Evolutionary conservation across 2,888 invertebrate species (phyloP).

Genomic region (Mythimna ferrago): DNA sequence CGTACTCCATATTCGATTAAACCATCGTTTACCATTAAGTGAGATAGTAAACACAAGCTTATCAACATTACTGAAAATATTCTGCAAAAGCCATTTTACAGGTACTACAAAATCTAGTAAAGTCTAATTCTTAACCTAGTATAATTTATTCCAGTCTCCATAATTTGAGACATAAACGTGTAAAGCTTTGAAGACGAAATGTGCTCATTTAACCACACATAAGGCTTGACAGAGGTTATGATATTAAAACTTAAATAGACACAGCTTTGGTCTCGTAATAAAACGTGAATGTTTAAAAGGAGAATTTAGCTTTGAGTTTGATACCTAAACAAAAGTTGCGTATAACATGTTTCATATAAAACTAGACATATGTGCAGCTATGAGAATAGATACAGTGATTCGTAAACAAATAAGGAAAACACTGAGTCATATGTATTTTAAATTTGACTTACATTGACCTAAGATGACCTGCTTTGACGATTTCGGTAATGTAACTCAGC

Average conservation of each 20-base stretch:
- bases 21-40: too few relatives aligned
- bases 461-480: neutral
- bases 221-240: slow-evolving; percentile 15
- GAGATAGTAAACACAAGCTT: too few relatives aligned
- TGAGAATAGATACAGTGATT: neutral
- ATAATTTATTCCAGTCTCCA: slow-evolving; percentile 12
- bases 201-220: slow-evolving; percentile 31
- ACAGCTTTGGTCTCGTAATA: slow-evolving; percentile 33
- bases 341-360: neutral
- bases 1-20: too few relatives aligned
- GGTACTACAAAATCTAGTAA: neutral
- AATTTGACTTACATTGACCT: slow-evolving; percentile 1
- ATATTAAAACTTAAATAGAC: slow-evolving; percentile 54
- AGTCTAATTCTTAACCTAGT: neutral
- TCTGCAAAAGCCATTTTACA: neutral
- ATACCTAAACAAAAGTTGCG: slow-evolving; percentile 12
- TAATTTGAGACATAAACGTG: slow-evolving; percentile 15
- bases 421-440: neutral
- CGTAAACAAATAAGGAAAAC: neutral
- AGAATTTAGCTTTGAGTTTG: slow-evolving; percentile 16
- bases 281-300: slow-evolving; percentile 43
- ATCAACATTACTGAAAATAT: neutral
- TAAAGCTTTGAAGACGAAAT: slow-evolving; percentile 21
- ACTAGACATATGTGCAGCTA: neutral
- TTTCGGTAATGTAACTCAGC: neutral